These are phyloP conservation scores for Alloscopus bannaensis DNA, from an alignment of 2,888 invertebrate species.

Conservation along the genomic window DNA sequence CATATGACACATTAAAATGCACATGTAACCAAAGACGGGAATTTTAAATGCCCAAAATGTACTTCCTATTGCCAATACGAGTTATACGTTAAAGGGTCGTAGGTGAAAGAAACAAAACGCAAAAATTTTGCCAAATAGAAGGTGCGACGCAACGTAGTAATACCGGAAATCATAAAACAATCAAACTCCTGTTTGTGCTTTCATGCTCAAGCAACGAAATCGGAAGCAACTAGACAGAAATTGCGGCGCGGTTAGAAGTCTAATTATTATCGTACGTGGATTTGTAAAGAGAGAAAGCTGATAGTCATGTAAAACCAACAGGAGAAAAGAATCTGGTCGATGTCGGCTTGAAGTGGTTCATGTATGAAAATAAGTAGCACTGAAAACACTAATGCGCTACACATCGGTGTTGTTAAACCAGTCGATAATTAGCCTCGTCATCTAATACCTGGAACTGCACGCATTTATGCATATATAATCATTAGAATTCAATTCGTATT, in stretches of 20 bases:
- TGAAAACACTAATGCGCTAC: constrained; percentile 1
- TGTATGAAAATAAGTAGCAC: neutral
- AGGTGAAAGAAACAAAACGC: too few relatives aligned
- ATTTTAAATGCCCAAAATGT: too few relatives aligned
- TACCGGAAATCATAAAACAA: neutral
- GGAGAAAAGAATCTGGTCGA: too few relatives aligned
- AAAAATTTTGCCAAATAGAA: too few relatives aligned
- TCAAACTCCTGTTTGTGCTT: too few relatives aligned
- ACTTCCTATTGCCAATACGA: too few relatives aligned
- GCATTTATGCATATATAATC: neutral
- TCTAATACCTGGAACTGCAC: neutral
- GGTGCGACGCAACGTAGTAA: neutral
- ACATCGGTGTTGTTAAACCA: constrained; percentile 10
- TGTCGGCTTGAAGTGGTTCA: neutral
- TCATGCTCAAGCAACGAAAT: too few relatives aligned
- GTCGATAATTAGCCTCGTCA: constrained; percentile 8
- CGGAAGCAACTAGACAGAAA: too few relatives aligned
- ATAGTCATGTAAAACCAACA: neutral
- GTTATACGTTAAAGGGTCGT: too few relatives aligned
- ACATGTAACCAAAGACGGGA: too few relatives aligned
- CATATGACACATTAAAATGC: too few relatives aligned
- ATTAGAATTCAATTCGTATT: too few relatives aligned
- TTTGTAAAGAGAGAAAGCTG: neutral
- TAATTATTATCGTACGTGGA: neutral
- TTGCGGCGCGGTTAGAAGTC: neutral